Conservation (phyloP, 2,888 invertebrate species). For the Leptopilina drosophilae region DNA sequence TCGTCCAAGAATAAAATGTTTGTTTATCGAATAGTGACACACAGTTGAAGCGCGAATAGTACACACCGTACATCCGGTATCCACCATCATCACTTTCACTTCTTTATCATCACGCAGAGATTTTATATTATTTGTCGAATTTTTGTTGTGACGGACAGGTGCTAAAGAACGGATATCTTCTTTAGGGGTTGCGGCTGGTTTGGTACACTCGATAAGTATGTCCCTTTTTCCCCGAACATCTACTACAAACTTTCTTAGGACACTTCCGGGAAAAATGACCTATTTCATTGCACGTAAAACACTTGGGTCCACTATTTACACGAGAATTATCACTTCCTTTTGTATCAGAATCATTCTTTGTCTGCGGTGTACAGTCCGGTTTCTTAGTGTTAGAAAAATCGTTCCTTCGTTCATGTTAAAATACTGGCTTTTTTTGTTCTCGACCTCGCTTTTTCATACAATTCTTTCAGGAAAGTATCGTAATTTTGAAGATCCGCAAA, state of each 20-base stretch:
- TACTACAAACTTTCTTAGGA: conserved; percentile 38
- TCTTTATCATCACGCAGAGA: conserved; percentile 27
- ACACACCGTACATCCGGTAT: conserved; percentile 52
- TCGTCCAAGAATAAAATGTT: too few relatives aligned
- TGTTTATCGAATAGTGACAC: too few relatives aligned
- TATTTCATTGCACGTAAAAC: conserved; percentile 43
- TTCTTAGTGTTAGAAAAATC: too few relatives aligned
- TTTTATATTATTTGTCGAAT: conserved; percentile 51
- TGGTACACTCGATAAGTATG: conserved; percentile 24
- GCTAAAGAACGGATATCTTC: conserved; percentile 40
- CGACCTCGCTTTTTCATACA: too few relatives aligned
- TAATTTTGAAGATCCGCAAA: too few relatives aligned
- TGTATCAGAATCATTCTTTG: background rate
- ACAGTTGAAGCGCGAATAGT: conserved; percentile 51
- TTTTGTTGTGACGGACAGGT: background rate
- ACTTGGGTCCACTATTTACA: conserved; percentile 14
- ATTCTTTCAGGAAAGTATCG: too few relatives aligned
- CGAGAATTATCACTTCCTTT: background rate
- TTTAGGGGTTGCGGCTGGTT: conserved; percentile 7
- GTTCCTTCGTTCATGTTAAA: too few relatives aligned
- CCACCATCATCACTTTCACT: conserved; percentile 48
- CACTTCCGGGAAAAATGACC: conserved; percentile 49
- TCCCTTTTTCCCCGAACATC: conserved; percentile 19
- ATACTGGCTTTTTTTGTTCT: too few relatives aligned
- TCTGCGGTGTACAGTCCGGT: too few relatives aligned